phyloP scores from a whole-genome alignment of 2,113 vertebrate species.

The Pleuronectes platessa region DNA sequence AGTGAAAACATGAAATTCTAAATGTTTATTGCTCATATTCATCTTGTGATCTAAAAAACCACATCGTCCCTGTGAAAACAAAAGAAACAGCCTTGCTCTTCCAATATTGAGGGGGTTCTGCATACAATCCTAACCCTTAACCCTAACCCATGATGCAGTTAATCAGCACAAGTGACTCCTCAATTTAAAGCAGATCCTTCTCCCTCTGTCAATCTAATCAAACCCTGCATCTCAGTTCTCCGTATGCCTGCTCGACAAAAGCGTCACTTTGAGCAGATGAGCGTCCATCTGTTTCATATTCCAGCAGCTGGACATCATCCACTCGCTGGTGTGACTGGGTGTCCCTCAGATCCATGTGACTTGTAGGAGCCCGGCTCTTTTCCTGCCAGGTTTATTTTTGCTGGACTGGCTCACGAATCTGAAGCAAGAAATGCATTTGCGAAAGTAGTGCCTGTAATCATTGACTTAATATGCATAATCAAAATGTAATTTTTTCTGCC shows the following conservation, averaged over 20 bases:
- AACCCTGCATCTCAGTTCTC: background rate
- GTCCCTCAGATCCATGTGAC: background rate
- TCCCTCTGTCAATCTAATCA: no score
- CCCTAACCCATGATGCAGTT: background rate
- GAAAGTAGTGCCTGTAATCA: background rate
- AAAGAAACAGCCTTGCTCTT: background rate
- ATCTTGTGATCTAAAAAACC: background rate
- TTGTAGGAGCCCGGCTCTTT: background rate
- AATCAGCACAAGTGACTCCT: background rate
- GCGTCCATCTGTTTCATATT: no score
- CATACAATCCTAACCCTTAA: background rate
- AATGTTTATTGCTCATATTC: no score
- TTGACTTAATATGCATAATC: no score
- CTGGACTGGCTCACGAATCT: background rate
- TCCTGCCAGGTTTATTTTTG: background rate
- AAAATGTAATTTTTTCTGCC: no score
- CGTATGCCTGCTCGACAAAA: background rate
- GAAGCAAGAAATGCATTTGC: no score
- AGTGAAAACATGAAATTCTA: no score
- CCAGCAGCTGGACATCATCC: background rate
- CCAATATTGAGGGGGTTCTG: background rate
- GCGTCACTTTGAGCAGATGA: background rate
- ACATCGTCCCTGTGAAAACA: background rate
- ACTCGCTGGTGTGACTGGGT: background rate
- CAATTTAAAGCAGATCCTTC: background rate